phyloP scores from a whole-genome alignment of 2,797 vertebrate genomes.

The Odontamblyopus lacepedii region DNA sequence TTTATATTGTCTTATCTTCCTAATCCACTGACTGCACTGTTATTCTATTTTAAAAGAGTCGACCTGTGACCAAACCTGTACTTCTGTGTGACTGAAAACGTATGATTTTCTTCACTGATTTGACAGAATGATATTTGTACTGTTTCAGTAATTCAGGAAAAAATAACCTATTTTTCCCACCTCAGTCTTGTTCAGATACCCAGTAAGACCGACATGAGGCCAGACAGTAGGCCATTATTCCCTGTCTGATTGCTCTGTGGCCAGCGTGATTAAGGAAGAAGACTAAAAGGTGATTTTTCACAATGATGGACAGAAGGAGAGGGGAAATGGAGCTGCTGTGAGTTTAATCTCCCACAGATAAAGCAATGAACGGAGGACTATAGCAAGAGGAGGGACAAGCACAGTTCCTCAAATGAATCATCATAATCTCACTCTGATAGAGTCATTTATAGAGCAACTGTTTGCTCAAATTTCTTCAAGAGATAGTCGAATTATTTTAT shows the following conservation, averaged over 20 bases:
- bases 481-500: not conserved
- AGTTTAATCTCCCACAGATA: slow-evolving; percentile 69
- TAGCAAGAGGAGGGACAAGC: slow-evolving; percentile 45
- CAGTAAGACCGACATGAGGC: slow-evolving; percentile 40
- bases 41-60: no score
- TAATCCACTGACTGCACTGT: no score
- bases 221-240: slow-evolving; percentile 63
- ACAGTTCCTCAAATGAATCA: slow-evolving; percentile 56
- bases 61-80: no score
- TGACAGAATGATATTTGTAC: slow-evolving; percentile 35
- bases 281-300: slow-evolving; percentile 76
- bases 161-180: slow-evolving; percentile 57
- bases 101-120: no score
- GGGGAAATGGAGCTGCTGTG: slow-evolving; percentile 60
- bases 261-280: slow-evolving; percentile 67
- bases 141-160: slow-evolving; percentile 51
- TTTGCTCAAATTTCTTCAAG: slow-evolving; percentile 3
- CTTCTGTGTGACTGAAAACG: no score
- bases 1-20: no score
- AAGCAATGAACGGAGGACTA: slow-evolving; percentile 48
- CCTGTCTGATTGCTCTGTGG: slow-evolving; percentile 67
- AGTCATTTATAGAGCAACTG: slow-evolving; percentile 66
- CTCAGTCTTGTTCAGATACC: slow-evolving; percentile 50
- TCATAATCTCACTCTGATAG: slow-evolving; percentile 67
- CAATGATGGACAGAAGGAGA: slow-evolving; percentile 68